These are phyloP conservation scores for Meta bourneti DNA, from an alignment of 2,888 invertebrate genomes.

Conservation along the genomic window DNA sequence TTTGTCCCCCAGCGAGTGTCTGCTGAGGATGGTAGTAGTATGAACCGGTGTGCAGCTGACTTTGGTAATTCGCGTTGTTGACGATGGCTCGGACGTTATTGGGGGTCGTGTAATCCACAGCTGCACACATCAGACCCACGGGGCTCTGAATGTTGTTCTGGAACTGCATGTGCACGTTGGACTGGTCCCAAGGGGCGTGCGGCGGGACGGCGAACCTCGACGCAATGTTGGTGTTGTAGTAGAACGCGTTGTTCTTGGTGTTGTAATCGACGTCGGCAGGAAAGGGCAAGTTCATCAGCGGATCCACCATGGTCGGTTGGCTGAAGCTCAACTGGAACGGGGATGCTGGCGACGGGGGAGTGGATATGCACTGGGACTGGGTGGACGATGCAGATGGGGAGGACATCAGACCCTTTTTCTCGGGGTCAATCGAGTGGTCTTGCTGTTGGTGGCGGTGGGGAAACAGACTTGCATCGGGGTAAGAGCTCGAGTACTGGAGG, in stretches of 20 bases:
- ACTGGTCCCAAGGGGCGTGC: constrained; percentile 56
- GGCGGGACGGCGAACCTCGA: constrained; percentile 51
- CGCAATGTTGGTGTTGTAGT: constrained; percentile 41
- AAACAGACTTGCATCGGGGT: constrained; percentile 34
- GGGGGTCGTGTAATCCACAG: constrained; percentile 69
- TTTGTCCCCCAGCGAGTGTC: constrained; percentile 31
- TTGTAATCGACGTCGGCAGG: constrained; percentile 18
- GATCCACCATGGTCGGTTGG: constrained; percentile 32
- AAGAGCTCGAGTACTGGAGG: constrained; percentile 44
- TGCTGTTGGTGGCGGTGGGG: constrained; percentile 56
- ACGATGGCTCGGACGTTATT: constrained; percentile 62
- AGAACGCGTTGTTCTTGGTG: constrained; percentile 42
- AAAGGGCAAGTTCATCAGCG: constrained; percentile 29
- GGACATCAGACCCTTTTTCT: constrained; percentile 55
- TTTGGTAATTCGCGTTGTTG: constrained; percentile 44
- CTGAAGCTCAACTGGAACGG: constrained; percentile 50
- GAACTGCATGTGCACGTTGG: constrained; percentile 52
- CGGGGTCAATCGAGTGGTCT: constrained; percentile 12
- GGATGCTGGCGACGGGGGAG: constrained; percentile 58
- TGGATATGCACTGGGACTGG: constrained; percentile 51
- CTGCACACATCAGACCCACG: constrained; percentile 59
- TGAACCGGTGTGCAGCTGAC: constrained; percentile 57
- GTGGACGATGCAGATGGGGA: constrained; percentile 70
- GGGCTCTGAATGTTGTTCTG: constrained; percentile 67
- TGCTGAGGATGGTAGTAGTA: constrained; percentile 66